phyloP scores from a whole-genome alignment of 1,140 invertebrate genomes.

The Heterodera schachtii region DNA sequence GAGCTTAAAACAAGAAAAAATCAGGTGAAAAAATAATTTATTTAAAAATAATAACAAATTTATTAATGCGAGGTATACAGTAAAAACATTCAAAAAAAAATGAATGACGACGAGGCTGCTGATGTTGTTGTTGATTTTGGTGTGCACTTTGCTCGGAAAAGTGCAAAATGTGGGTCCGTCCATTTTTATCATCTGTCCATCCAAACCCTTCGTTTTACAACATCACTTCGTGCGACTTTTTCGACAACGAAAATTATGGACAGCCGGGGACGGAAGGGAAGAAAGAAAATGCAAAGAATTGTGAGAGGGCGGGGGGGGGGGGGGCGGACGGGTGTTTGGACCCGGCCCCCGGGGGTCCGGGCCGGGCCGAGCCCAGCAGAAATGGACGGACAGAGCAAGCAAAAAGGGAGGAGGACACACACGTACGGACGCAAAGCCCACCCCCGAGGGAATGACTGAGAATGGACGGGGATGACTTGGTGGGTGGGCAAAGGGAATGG shows the following conservation, averaged over 20 bases:
- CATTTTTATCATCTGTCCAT: neutral
- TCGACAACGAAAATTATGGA: constrained; percentile 2
- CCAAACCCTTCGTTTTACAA: too few relatives aligned
- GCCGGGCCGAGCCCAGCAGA: neutral
- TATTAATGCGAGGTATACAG: too few relatives aligned
- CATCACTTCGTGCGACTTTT: neutral
- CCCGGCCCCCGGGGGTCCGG: too few relatives aligned
- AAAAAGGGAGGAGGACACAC: neutral
- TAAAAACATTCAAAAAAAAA: too few relatives aligned
- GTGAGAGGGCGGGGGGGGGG: neutral
- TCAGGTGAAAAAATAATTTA: too few relatives aligned
- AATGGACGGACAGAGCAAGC: neutral
- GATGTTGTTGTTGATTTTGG: too few relatives aligned
- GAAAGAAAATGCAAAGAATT: constrained; percentile 2
- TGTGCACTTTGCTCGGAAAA: neutral
- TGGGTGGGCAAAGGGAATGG: neutral
- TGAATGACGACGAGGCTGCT: too few relatives aligned
- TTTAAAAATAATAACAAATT: too few relatives aligned
- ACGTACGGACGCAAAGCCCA: neutral
- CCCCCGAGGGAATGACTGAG: neutral
- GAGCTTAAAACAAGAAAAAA: neutral
- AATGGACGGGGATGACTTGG: too few relatives aligned
- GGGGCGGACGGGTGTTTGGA: constrained; percentile 1
- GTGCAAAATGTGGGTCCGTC: neutral
- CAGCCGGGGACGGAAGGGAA: neutral